These are phyloP conservation scores for Podabrus alpinus DNA, from an alignment of 2,888 invertebrate genomes.

Conservation along the genomic window DNA sequence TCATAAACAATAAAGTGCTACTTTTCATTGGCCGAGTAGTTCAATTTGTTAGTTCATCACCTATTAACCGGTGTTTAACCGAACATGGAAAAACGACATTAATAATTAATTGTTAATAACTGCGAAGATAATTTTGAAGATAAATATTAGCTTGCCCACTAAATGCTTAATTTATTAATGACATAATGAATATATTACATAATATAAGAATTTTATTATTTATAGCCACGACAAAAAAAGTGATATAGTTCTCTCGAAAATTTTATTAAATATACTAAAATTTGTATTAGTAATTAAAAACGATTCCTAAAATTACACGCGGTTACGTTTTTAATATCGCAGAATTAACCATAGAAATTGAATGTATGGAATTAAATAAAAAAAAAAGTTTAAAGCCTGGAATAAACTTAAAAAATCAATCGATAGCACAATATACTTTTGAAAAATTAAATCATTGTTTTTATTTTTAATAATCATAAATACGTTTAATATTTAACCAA, in stretches of 20 bases:
- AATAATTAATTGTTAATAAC: not conserved
- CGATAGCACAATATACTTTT: too few species aligned
- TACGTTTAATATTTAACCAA: not conserved
- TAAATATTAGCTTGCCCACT: not conserved
- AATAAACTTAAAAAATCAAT: too few species aligned
- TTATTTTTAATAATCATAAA: not conserved
- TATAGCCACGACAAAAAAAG: not conserved
- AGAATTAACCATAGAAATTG: too few species aligned
- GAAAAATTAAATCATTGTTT: too few species aligned
- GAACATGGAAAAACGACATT: not conserved
- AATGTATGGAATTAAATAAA: too few species aligned
- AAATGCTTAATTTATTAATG: not conserved
- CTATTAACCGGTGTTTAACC: not conserved
- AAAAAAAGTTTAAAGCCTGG: too few species aligned
- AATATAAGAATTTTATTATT: not conserved
- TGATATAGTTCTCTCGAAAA: not conserved
- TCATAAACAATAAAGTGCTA: too few species aligned
- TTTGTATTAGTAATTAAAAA: too few species aligned
- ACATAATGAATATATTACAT: not conserved
- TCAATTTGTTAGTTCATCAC: too few species aligned
- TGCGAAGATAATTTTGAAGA: not conserved
- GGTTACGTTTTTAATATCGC: too few species aligned
- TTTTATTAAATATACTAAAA: not conserved
- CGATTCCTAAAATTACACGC: too few species aligned
- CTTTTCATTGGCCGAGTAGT: too few species aligned